These are phyloP conservation scores for Pteria penguin DNA, from an alignment of 2,888 invertebrate genomes.

Conservation along the genomic window DNA sequence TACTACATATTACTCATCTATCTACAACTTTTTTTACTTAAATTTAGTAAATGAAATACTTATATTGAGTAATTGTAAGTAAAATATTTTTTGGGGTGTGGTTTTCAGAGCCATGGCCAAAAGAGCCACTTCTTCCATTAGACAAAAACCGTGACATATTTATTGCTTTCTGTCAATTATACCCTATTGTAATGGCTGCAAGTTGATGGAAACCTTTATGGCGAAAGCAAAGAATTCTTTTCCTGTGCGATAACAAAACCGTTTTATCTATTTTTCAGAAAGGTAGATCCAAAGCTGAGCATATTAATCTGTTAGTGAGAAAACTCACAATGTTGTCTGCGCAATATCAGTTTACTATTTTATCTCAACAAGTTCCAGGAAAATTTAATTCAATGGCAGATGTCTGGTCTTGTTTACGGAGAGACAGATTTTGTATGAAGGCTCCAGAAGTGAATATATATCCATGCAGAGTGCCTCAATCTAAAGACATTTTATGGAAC, in stretches of 20 bases:
- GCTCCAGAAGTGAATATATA: conserved; percentile 2
- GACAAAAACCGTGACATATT: background rate
- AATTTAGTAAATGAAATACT: too few relatives aligned
- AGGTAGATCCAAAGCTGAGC: conserved; percentile 7
- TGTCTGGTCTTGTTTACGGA: conserved; percentile 35
- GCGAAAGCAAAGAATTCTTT: conserved; percentile 8
- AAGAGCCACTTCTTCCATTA: background rate
- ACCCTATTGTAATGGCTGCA: conserved; percentile 25
- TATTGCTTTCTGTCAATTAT: conserved; percentile 27
- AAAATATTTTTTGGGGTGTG: too few relatives aligned
- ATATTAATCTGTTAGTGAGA: conserved; percentile 33
- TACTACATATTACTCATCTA: too few relatives aligned
- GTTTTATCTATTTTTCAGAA: conserved; percentile 17
- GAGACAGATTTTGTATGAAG: conserved; percentile 13
- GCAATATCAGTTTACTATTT: conserved; percentile 8
- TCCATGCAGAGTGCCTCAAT: background rate
- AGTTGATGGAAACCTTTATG: conserved; percentile 19
- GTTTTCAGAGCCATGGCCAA: conserved; percentile 28
- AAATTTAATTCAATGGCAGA: conserved; percentile 21
- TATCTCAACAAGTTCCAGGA: conserved; percentile 26
- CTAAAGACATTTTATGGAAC: conserved; percentile 3
- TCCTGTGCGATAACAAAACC: conserved; percentile 26
- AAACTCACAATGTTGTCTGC: conserved; percentile 21
- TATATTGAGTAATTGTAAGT: too few relatives aligned
- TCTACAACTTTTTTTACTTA: too few relatives aligned